phyloP scores from a whole-genome alignment of 1,140 invertebrate genomes.

The Lordiphosa mommai region DNA sequence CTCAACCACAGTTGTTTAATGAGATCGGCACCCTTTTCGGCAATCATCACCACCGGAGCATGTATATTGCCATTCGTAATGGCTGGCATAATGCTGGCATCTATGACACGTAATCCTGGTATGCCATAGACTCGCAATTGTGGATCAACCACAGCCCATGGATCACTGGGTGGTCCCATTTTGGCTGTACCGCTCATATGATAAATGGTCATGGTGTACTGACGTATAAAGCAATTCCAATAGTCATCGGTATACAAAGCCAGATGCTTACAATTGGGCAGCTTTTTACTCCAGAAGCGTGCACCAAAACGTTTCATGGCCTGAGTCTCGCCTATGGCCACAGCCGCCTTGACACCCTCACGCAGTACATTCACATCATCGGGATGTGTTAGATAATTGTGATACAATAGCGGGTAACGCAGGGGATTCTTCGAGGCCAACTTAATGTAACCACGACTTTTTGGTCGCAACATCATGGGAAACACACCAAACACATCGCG shows the following conservation, averaged over 20 bases:
- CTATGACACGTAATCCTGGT: conserved; percentile 84
- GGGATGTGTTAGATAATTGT: conserved; percentile 92
- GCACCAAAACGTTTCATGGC: conserved; percentile 88
- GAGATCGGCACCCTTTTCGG: conserved; percentile 92
- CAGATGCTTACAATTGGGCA: conserved; percentile 90
- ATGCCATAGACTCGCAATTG: conserved; percentile 88
- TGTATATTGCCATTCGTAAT: conserved; percentile 93
- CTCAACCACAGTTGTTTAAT: conserved; percentile 87
- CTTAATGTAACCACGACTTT: conserved; percentile 89
- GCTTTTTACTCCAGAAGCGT: conserved; percentile 84
- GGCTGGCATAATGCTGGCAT: conserved; percentile 80
- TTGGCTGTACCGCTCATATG: conserved; percentile 91
- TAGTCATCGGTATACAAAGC: conserved; percentile 89
- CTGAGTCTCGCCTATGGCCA: conserved; percentile 88
- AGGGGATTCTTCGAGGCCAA: conserved; percentile 89
- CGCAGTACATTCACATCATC: conserved; percentile 89
- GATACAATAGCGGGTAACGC: conserved; percentile 88
- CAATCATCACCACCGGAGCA: conserved; percentile 95
- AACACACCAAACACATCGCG: conserved; percentile 89
- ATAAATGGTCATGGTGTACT: conserved; percentile 93
- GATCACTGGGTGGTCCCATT: conserved; percentile 90
- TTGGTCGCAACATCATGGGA: conserved; percentile 92
- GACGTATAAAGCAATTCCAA: conserved; percentile 88
- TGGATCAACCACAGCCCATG: conserved; percentile 90
- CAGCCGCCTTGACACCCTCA: conserved; percentile 91